Evolutionary conservation across 1,140 invertebrate genomes (phyloP).

Genomic region (Caenorhabditis tropicalis): DNA sequence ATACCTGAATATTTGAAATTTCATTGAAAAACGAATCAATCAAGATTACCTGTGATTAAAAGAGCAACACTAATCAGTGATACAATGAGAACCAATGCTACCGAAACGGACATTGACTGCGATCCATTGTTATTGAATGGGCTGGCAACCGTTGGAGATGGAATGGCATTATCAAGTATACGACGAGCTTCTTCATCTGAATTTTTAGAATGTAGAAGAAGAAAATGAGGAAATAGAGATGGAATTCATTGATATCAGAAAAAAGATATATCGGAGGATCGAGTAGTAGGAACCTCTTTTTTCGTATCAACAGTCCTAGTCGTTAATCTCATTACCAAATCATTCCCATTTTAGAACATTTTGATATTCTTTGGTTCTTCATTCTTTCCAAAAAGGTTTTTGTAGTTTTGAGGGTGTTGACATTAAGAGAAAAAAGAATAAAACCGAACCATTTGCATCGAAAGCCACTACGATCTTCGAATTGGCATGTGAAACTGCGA

Average conservation of each 20-base stretch:
- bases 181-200: constrained; percentile 14
- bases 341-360: too few species aligned
- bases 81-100: constrained; percentile 25
- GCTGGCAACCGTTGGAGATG: constrained; percentile 16
- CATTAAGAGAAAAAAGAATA: neutral
- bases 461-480: constrained; percentile 13
- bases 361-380: too few species aligned
- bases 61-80: constrained; percentile 30
- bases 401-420: too few species aligned
- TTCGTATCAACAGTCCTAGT: too few species aligned
- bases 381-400: too few species aligned
- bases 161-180: constrained; percentile 17
- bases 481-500: constrained; percentile 13
- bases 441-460: neutral
- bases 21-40: neutral
- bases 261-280: too few species aligned
- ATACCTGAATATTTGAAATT: neutral
- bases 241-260: too few species aligned
- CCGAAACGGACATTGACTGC: constrained; percentile 20
- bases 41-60: constrained; percentile 3
- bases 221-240: too few species aligned
- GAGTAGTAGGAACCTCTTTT: too few species aligned
- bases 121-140: neutral
- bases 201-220: too few species aligned
- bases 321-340: too few species aligned